phyloP scores from a whole-genome alignment of 2,797 vertebrate genomes.

The Phataginus tricuspis region DNA sequence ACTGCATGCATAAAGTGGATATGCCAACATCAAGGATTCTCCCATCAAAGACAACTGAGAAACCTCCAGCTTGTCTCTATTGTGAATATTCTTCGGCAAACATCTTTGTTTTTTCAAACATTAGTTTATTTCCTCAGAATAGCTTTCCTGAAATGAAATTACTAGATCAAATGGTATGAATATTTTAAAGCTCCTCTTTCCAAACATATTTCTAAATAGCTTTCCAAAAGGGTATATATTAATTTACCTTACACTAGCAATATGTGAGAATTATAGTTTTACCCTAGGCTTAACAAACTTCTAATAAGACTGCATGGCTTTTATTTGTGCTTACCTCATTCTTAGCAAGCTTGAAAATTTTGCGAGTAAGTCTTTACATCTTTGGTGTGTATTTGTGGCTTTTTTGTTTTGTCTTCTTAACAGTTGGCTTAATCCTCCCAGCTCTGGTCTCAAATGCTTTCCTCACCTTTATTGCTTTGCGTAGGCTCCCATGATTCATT shows the following conservation, averaged over 20 bases:
- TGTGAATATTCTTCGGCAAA: neutral
- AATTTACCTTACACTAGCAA: constrained; percentile 45
- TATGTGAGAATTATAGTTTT: constrained; percentile 48
- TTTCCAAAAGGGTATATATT: constrained; percentile 49
- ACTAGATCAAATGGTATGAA: constrained; percentile 62
- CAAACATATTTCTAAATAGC: constrained; percentile 55
- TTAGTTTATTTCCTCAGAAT: constrained; percentile 49
- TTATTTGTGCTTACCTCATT: constrained; percentile 53
- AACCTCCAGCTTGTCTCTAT: neutral
- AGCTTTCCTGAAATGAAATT: constrained; percentile 66
- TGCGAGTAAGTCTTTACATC: neutral
- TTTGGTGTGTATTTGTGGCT: neutral
- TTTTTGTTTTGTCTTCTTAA: neutral
- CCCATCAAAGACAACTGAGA: no score
- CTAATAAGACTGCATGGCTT: constrained; percentile 40
- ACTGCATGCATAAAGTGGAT: neutral
- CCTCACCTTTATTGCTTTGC: neutral
- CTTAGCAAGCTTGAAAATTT: neutral
- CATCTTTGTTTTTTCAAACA: constrained; percentile 34
- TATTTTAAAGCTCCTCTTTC: constrained; percentile 68
- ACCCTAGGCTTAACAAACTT: constrained; percentile 23
- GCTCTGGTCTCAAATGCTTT: neutral
- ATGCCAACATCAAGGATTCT: neutral
- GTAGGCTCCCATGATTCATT: constrained; percentile 98
- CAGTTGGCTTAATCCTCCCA: neutral